Evolutionary conservation across 2,888 invertebrate species (phyloP).

Genomic region (Criorhina ranunculi): DNA sequence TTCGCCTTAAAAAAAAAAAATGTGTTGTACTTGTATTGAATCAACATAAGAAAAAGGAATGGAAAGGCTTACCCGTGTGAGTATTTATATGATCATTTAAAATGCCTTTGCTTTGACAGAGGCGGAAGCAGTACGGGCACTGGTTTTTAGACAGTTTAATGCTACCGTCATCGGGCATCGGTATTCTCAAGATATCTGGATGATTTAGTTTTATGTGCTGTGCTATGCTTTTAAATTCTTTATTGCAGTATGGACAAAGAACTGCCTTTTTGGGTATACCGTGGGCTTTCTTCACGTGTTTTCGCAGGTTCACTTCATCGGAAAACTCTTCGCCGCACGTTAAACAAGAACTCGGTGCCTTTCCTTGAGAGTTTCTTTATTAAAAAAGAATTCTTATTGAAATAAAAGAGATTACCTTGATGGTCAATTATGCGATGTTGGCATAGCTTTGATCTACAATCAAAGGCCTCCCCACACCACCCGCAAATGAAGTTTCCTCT

Average conservation of each 20-base stretch:
- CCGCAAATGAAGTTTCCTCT: slow-evolving; percentile 32
- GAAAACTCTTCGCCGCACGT: slow-evolving; percentile 40
- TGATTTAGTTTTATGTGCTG: slow-evolving; percentile 45
- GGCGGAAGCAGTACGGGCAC: slow-evolving; percentile 36
- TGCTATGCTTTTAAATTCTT: slow-evolving; percentile 33
- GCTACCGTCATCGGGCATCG: slow-evolving; percentile 10
- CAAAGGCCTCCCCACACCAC: slow-evolving; percentile 53
- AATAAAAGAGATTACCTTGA: slow-evolving; percentile 13
- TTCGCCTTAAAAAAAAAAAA: slow-evolving; percentile 22
- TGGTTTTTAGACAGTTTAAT: slow-evolving; percentile 28
- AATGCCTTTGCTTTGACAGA: slow-evolving; percentile 23
- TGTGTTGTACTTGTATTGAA: not conserved
- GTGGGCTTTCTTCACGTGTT: slow-evolving; percentile 38
- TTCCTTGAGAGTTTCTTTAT: not conserved
- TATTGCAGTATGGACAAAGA: slow-evolving; percentile 44
- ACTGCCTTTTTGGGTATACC: slow-evolving; percentile 18
- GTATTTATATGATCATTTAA: slow-evolving; percentile 51
- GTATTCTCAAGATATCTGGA: slow-evolving; percentile 23
- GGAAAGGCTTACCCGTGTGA: slow-evolving; percentile 18
- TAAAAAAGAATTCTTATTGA: not conserved
- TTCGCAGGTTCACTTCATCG: slow-evolving; percentile 4
- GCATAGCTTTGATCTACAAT: slow-evolving; percentile 5
- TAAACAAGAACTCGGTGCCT: slow-evolving; percentile 34
- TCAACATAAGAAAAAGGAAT: not conserved
- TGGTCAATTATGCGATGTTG: slow-evolving; percentile 32